A percentile compares a stretch with the other conserved stretches of the same genome.
phyloP scores from a whole-genome alignment of 2,113 vertebrate species.

The Rhombomys opimus region DNA sequence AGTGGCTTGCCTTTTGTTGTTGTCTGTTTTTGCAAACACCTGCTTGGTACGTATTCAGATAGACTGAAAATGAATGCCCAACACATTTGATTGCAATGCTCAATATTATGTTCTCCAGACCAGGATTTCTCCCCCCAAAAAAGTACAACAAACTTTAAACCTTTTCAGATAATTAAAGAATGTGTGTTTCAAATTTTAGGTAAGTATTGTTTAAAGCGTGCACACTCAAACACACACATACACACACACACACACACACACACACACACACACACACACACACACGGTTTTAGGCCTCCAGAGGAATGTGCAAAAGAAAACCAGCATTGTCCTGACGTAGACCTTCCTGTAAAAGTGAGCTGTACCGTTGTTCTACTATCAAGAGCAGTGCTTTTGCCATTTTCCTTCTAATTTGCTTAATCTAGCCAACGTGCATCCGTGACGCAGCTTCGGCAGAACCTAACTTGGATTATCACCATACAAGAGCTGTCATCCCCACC shows the following conservation, averaged over 20 bases:
- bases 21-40: constrained; percentile 36
- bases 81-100: not conserved
- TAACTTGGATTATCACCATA: not conserved
- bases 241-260: not conserved
- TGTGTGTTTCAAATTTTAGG: not conserved
- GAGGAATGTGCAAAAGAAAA: not conserved
- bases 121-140: not conserved
- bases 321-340: not conserved
- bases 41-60: not conserved
- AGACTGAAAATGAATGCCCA: not conserved
- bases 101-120: constrained; percentile 21
- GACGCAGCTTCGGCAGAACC: not conserved
- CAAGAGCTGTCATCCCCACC: constrained; percentile 46
- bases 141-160: not conserved
- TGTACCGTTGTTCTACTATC: not conserved
- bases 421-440: not conserved
- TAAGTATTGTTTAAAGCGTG: constrained; percentile 31
- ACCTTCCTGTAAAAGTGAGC: not conserved
- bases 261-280: not conserved
- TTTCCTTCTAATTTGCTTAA: constrained; percentile 37
- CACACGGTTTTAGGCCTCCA: not conserved
- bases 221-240: not conserved
- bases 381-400: not conserved
- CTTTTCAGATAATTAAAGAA: not conserved
- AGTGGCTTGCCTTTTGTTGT: not conserved